Evolutionary conservation across 2,888 invertebrate genomes (phyloP).

Genomic region (Clitarchus hookeri): DNA sequence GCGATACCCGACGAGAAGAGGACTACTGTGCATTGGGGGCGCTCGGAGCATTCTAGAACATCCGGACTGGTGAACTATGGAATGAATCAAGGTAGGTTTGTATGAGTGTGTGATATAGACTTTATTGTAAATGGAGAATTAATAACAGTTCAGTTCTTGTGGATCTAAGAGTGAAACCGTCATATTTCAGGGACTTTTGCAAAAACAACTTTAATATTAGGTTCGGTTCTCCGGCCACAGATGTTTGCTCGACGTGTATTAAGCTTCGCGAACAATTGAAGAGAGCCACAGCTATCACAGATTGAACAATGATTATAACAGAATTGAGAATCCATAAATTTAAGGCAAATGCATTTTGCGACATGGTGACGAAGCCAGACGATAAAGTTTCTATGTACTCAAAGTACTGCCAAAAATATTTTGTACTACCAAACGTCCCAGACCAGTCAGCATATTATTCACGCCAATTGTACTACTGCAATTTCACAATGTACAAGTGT

Average conservation of each 20-base stretch:
- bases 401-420: slow-evolving; percentile 5
- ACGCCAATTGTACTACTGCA: neutral
- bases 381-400: neutral
- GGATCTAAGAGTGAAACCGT: neutral
- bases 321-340: slow-evolving; percentile 4
- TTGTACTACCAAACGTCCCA: neutral
- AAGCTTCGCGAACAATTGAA: neutral
- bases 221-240: neutral
- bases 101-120: no score
- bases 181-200: neutral
- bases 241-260: slow-evolving; percentile 16
- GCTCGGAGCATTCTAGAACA: no score
- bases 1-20: no score
- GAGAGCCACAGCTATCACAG: neutral
- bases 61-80: no score
- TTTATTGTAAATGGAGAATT: no score
- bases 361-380: neutral
- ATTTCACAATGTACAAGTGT: neutral
- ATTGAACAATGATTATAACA: neutral
- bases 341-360: neutral
- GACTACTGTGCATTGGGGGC: no score
- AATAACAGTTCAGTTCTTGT: neutral
- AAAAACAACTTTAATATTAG: no score
- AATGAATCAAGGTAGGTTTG: no score
- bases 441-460: neutral